These are phyloP conservation scores for Aphelocoma coerulescens DNA, from an alignment of 2,113 vertebrate species.

Conservation along the genomic window DNA sequence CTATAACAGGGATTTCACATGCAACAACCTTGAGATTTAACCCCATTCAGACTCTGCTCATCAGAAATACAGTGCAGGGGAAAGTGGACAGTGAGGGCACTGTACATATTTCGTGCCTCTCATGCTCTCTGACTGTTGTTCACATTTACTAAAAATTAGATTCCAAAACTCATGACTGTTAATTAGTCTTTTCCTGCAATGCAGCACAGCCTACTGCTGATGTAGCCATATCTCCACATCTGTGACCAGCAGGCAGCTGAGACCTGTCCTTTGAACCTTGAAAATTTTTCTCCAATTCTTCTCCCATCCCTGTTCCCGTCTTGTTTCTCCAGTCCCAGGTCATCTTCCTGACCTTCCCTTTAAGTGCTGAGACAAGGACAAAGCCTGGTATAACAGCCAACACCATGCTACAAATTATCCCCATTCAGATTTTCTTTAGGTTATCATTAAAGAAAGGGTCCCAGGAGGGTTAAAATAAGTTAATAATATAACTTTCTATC, in stretches of 20 bases:
- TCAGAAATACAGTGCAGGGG: neutral
- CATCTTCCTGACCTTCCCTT: neutral
- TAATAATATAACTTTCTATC: neutral
- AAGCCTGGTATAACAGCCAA: neutral
- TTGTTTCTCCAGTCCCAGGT: neutral
- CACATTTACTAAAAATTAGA: neutral
- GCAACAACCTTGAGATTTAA: neutral
- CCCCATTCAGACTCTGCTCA: neutral
- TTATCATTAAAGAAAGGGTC: neutral
- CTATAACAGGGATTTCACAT: neutral
- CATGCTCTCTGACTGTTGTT: neutral
- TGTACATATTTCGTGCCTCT: accelerated
- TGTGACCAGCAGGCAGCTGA: neutral
- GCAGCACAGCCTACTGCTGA: neutral
- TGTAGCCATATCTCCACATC: neutral
- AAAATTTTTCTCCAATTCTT: neutral
- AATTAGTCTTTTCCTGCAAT: neutral
- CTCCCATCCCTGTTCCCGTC: neutral
- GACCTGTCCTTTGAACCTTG: neutral
- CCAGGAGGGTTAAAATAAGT: neutral
- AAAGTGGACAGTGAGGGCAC: neutral
- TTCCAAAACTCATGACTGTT: neutral
- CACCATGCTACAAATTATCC: neutral
- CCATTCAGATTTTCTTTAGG: neutral
- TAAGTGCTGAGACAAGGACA: neutral